Conservation (phyloP, 1,140 invertebrate species). For the Drosophila malerkotliana region DNA sequence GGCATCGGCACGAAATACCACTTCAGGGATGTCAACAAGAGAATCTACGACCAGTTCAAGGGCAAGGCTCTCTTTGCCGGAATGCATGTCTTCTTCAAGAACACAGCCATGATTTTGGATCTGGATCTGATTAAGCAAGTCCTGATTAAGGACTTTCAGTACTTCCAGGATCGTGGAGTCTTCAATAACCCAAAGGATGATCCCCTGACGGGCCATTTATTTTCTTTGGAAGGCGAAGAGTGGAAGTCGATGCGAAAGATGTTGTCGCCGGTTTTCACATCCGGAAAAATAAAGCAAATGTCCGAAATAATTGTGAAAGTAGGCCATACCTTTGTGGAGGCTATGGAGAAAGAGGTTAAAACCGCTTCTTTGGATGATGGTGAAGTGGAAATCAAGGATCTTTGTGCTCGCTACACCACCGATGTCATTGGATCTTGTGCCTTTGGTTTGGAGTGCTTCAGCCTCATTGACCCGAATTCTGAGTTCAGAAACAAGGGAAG, state of each 20-base stretch:
- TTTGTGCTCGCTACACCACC: constrained; percentile 86
- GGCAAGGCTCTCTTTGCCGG: constrained; percentile 55
- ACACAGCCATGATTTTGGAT: constrained; percentile 52
- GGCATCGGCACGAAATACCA: constrained; percentile 43
- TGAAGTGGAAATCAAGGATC: constrained; percentile 85
- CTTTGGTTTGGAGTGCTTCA: constrained; percentile 85
- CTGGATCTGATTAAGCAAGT: constrained; percentile 72
- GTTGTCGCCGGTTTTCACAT: constrained; percentile 86
- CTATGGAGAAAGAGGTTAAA: constrained; percentile 35
- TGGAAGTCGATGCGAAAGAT: constrained; percentile 86
- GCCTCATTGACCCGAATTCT: constrained; percentile 83
- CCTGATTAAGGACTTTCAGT: constrained; percentile 78
- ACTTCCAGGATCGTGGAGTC: constrained; percentile 83
- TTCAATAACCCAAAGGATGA: constrained; percentile 85
- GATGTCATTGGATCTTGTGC: constrained; percentile 86
- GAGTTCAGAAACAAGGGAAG: constrained; percentile 84
- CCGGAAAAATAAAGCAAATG: constrained; percentile 86
- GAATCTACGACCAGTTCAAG: constrained; percentile 75
- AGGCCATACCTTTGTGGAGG: constrained; percentile 50
- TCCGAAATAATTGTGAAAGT: constrained; percentile 79
- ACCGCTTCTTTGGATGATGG: constrained; percentile 66
- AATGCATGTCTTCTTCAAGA: constrained; percentile 54
- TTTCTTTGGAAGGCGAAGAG: constrained; percentile 83
- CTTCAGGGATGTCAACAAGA: constrained; percentile 57
- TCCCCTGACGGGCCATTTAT: constrained; percentile 85